Base-by-base conservation (phyloP, 2,888 invertebrate species). In the Spatulosminthurus flaviceps region DNA sequence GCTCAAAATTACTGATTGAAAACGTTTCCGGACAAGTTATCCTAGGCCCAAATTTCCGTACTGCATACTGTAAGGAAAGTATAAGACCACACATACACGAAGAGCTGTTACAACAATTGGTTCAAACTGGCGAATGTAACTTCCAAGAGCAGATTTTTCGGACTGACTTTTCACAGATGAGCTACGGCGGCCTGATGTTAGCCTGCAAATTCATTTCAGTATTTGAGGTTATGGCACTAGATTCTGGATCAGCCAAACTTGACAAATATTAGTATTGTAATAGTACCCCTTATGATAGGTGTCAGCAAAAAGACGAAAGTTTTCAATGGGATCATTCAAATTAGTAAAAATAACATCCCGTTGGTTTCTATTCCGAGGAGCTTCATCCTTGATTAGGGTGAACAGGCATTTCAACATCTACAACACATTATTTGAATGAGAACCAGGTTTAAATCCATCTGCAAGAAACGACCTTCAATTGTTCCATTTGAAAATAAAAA, bases 41-140 rank as follows among this genome's bases (percentile, higher is more conserved):
- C n/a, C n/a, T n/a, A n/a, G n/a, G n/a, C n/a, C n/a, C n/a, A n/a
- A n/a, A n/a, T n/a, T n/a, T n/a, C n/a, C n/a, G n/a, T n/a, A n/a
- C n/a, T n/a, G n/a, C n/a, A n/a, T n/a, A n/a, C n/a, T n/a, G n/a
- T n/a, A n/a, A n/a, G n/a, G n/a, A n/a, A n/a, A n/a, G n/a, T n/a
- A n/a, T n/a, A n/a, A n/a, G n/a, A n/a, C n/a, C 34, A 67, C 42
- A 83, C 84, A 87, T 87, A 94, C 93, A 90, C 93, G 95, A 86
- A 97, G 89, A 81, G 96, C 93, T 88, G 95, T 94, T 86, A 98
- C 96, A 79, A 98, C 97, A 88, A 97, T 92, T 0, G 96, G 95
- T 88, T 98, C 97, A 89, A 98, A 97, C 86, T 97, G 90, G 85
- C 96, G 91, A 82, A 98, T 97, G 88, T 95, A 94, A 83, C 93